Percentiles rank a stretch among this genome's conserved stretches.
These are phyloP conservation scores for Drosophila mojavensis DNA, from an alignment of 1,140 invertebrate genomes.

Conservation along the genomic window DNA sequence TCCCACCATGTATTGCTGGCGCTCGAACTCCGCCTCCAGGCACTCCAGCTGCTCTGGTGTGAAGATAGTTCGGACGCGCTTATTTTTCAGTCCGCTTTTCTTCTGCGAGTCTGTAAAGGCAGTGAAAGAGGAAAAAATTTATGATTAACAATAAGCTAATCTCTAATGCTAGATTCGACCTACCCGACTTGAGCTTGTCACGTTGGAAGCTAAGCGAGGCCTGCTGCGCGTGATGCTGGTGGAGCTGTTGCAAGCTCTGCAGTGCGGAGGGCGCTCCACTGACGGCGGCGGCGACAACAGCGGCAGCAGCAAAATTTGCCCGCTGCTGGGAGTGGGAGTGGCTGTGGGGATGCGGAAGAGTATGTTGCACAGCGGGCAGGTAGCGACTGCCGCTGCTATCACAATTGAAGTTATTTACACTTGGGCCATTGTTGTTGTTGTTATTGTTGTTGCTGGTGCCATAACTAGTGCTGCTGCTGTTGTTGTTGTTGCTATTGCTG, in stretches of 20 bases:
- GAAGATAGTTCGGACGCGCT: slow-evolving; percentile 96
- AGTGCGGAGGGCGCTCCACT: slow-evolving; percentile 70
- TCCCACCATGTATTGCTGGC: slow-evolving; percentile 97
- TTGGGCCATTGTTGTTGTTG: slow-evolving; percentile 56
- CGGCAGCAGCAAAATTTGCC: slow-evolving; percentile 58
- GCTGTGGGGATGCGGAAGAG: slow-evolving; percentile 46
- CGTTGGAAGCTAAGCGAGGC: slow-evolving; percentile 71
- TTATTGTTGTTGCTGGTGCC: slow-evolving; percentile 32
- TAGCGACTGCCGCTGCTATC: slow-evolving; percentile 71
- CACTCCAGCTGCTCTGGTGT: slow-evolving; percentile 96
- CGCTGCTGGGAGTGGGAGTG: slow-evolving; percentile 51
- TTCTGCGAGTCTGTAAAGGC: slow-evolving; percentile 63
- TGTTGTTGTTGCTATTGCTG: slow-evolving; percentile 32
- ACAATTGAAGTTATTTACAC: slow-evolving; percentile 82
- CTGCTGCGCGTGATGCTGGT: slow-evolving; percentile 83
- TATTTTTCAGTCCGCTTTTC: slow-evolving; percentile 85
- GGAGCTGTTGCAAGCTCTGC: slow-evolving; percentile 81
- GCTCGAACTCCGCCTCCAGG: slow-evolving; percentile 95
- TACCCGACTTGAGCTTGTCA: slow-evolving; percentile 80
- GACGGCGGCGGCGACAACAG: slow-evolving; percentile 63
- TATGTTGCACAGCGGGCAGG: slow-evolving; percentile 49
- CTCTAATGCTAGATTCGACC: background rate
- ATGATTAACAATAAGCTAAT: background rate
- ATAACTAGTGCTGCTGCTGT: slow-evolving; percentile 46
- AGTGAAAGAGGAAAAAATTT: background rate